A percentile compares a stretch with the other conserved stretches of the same genome.
phyloP scores from a whole-genome alignment of 2,888 invertebrate genomes.

The Nephrotoma appendiculata region DNA sequence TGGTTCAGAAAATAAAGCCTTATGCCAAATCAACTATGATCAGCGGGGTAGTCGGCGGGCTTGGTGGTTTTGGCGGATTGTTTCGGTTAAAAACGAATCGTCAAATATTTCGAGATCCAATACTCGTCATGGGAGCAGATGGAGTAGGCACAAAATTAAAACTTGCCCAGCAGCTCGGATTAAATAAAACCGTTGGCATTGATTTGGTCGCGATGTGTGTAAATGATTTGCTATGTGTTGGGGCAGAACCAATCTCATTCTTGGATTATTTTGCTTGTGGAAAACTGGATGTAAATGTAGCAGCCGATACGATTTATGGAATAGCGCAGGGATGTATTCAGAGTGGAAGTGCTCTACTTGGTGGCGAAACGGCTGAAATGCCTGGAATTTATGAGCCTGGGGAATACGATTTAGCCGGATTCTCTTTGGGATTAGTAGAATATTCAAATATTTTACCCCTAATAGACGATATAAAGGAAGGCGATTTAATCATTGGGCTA shows the following conservation, averaged over 20 bases:
- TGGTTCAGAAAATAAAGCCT: slow-evolving; percentile 74
- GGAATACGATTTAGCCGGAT: slow-evolving; percentile 92
- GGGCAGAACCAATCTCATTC: slow-evolving; percentile 91
- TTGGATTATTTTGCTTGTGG: slow-evolving; percentile 91
- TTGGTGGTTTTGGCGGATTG: slow-evolving; percentile 90
- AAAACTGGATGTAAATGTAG: slow-evolving; percentile 51
- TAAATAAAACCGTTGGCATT: slow-evolving; percentile 72
- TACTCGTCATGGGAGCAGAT: slow-evolving; percentile 88
- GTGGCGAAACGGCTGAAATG: slow-evolving; percentile 95
- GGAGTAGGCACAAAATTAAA: slow-evolving; percentile 98
- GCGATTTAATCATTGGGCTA: slow-evolving; percentile 76
- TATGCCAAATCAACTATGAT: slow-evolving; percentile 63
- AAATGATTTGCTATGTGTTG: slow-evolving; percentile 92
- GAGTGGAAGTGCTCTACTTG: slow-evolving; percentile 73
- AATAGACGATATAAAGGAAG: slow-evolving; percentile 49
- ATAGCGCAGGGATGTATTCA: slow-evolving; percentile 71
- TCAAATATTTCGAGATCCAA: slow-evolving; percentile 47
- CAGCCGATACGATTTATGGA: slow-evolving; percentile 57
- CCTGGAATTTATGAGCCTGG: slow-evolving; percentile 78
- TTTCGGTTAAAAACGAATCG: slow-evolving; percentile 61
- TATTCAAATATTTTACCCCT: slow-evolving; percentile 56
- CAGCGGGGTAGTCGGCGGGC: slow-evolving; percentile 60
- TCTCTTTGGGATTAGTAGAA: slow-evolving; percentile 89
- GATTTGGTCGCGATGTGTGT: slow-evolving; percentile 99
- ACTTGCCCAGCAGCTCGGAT: slow-evolving; percentile 65